Evolutionary conservation across 1,140 invertebrate genomes (phyloP), one percentile per base, ranked within the genome.

Genomic region (Zaprionus lachaisei): DNA sequence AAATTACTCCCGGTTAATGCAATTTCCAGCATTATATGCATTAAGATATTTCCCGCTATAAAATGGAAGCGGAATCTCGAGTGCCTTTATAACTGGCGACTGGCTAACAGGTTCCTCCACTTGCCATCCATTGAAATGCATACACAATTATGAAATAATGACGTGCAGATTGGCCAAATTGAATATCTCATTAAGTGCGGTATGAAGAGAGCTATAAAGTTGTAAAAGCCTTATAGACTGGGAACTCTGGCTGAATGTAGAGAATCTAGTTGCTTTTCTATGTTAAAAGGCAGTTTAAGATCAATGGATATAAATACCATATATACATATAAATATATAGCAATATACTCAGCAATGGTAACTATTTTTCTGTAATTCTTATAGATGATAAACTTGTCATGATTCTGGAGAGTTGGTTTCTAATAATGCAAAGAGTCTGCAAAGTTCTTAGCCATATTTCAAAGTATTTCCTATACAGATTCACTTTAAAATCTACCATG

Each of bases 41-140:
- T 72, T 77, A 77, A 65, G 47, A 77, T 71, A 62, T 66, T 38
- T 44, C 2, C 24, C n/a, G 28, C 31, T 54, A 70, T 58, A 14
- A 47, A 49, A 47, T 1, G 47, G 12, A 14, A 22, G 14, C 54
- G n/a, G 20, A 15, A n/a, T 22, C 61, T 65, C 51, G 24, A 56
- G 54, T 72, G 41, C 2, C n/a, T 17, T 47, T 17, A 17, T 38
- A 51, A 57, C 38, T 49, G 66, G 44, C 47, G 26, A 56, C 66
- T 60, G 66, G 20, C 56, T 41, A 24, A 51, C 47, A 51, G 47
- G 47, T 24, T 51, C 20, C 47, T 49, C 17, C 9, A n/a, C 15
- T 15, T 41, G 38, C 14, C 38, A 41, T 4, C 38, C 15, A 15
- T 56, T 44, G 72, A 69, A 41, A 58, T 31, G 54, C 51, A 38